Evolutionary conservation across 1,140 invertebrate genomes (phyloP).

Genomic region (Heliothis subflexa): DNA sequence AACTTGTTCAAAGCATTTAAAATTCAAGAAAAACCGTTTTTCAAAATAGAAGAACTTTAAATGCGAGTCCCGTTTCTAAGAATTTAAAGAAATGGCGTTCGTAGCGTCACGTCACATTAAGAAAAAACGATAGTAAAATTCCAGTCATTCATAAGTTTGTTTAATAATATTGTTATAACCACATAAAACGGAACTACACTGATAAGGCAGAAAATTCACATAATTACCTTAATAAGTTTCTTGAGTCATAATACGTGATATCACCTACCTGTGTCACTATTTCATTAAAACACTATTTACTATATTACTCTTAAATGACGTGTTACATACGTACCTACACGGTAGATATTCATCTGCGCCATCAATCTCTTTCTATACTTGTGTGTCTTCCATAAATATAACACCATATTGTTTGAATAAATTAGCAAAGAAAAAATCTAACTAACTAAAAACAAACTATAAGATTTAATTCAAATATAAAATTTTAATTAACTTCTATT

Average conservation of each 20-base stretch:
- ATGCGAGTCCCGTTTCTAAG: too few species aligned
- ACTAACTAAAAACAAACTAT: too few species aligned
- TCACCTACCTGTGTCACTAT: slow-evolving; percentile 14
- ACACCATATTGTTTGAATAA: not conserved
- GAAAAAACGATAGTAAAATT: too few species aligned
- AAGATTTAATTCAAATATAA: not conserved
- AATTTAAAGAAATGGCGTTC: too few species aligned
- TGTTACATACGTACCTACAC: slow-evolving; percentile 11
- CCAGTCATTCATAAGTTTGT: not conserved
- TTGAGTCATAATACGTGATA: slow-evolving; percentile 18
- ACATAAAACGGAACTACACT: not conserved
- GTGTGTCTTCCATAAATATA: slow-evolving; percentile 23
- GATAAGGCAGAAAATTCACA: slow-evolving; percentile 14
- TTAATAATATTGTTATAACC: not conserved
- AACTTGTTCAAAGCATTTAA: too few species aligned
- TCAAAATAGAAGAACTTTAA: too few species aligned
- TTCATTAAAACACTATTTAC: not conserved
- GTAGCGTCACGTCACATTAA: too few species aligned
- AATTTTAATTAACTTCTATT: not conserved
- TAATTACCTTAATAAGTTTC: not conserved
- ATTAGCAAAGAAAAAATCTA: not conserved
- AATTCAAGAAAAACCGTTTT: too few species aligned
- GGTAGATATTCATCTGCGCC: not conserved
- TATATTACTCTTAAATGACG: not conserved
- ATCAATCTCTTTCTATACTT: slow-evolving; percentile 18